Conservation (phyloP, 2,113 vertebrate genomes). For the Lutjanus erythropterus region DNA sequence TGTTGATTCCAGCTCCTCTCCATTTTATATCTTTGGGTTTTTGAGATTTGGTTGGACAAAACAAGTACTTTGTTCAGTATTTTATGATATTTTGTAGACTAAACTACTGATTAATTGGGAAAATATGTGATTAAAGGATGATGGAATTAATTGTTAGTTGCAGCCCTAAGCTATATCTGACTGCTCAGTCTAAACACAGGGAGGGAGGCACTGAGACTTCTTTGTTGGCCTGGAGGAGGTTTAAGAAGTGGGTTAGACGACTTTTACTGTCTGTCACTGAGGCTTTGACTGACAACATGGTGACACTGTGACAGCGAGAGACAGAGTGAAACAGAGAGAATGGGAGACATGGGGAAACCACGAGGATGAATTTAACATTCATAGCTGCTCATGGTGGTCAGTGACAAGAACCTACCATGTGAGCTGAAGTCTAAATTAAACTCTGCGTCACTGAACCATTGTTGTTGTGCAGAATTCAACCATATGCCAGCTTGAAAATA, state of each 20-base stretch:
- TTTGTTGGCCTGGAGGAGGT: background rate
- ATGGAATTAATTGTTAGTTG: background rate
- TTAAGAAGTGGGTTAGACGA: background rate
- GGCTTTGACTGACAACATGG: conserved; percentile 28
- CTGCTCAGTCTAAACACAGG: background rate
- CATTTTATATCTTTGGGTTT: background rate
- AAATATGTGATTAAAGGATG: background rate
- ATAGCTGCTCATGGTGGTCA: conserved; percentile 1
- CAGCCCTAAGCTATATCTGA: background rate
- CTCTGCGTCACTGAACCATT: conserved; percentile 30
- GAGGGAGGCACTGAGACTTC: background rate
- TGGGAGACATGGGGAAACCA: background rate
- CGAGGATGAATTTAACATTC: conserved; percentile 4
- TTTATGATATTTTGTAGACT: background rate
- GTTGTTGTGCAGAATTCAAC: conserved; percentile 27
- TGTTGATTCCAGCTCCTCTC: no score
- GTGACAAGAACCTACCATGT: conserved; percentile 1
- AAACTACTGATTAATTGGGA: background rate
- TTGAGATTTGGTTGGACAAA: background rate
- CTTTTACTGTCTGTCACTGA: background rate
- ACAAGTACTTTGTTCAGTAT: background rate
- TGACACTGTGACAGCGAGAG: conserved; percentile 34
- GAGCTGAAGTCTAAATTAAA: conserved; percentile 18
- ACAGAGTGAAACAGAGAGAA: background rate
- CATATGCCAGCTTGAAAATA: conserved; percentile 37